These are phyloP conservation scores for Falcunculus frontatus DNA, from an alignment of 2,113 vertebrate species.

Conservation along the genomic window DNA sequence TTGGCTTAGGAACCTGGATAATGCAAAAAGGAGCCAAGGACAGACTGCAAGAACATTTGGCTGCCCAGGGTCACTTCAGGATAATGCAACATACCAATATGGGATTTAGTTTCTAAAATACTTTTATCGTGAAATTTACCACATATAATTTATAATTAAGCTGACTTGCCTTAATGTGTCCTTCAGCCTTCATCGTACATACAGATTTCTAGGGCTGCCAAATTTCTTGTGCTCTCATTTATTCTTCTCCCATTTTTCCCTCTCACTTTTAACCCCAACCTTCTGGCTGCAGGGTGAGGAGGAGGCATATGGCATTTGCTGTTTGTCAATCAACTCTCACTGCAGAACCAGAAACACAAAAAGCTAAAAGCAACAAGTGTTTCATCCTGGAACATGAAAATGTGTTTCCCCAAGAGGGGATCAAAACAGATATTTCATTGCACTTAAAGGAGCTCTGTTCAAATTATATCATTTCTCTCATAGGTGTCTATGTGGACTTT, in stretches of 20 bases:
- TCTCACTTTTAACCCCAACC: slow-evolving; percentile 30
- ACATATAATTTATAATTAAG: neutral
- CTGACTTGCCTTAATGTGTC: neutral
- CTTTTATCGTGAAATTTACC: neutral
- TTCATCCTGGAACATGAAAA: neutral
- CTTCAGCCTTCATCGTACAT: neutral
- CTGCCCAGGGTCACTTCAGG: slow-evolving; percentile 40
- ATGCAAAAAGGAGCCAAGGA: slow-evolving; percentile 37
- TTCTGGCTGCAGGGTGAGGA: slow-evolving; percentile 12
- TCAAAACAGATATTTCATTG: neutral
- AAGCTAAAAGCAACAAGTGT: neutral
- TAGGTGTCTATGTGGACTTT: neutral
- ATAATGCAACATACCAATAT: neutral
- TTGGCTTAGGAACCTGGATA: slow-evolving; percentile 28
- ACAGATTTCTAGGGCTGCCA: neutral
- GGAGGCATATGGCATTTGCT: neutral
- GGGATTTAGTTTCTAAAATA: neutral
- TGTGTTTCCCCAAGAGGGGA: neutral
- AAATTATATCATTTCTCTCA: neutral
- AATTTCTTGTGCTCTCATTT: neutral
- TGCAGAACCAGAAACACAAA: neutral
- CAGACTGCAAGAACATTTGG: slow-evolving; percentile 47
- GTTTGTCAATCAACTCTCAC: slow-evolving; percentile 21
- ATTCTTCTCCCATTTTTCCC: neutral
- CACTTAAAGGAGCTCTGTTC: neutral